Evolutionary conservation across 2,113 vertebrate species (phyloP).

Genomic region (Lampris incognitus): DNA sequence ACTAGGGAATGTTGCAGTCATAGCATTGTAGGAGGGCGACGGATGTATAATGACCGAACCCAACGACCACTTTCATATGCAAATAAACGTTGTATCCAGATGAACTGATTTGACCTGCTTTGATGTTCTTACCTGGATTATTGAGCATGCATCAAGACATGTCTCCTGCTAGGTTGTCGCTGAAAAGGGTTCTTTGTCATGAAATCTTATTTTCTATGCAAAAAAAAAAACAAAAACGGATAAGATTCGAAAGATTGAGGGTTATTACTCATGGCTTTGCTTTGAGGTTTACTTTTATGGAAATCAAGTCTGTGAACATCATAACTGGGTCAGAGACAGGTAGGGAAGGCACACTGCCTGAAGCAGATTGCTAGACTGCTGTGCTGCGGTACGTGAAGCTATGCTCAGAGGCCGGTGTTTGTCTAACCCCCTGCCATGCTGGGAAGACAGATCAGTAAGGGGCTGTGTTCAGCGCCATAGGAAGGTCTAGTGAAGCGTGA

Average conservation of each 20-base stretch:
- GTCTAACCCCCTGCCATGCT: constrained; percentile 46
- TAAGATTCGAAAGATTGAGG: background rate
- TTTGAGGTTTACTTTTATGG: background rate
- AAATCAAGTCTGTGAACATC: background rate
- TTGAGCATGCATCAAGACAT: background rate
- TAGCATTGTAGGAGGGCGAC: too few relatives aligned
- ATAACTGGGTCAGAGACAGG: background rate
- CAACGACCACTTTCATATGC: too few relatives aligned
- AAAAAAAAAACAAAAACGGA: too few relatives aligned
- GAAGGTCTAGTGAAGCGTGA: constrained; percentile 55
- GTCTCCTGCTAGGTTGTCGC: background rate
- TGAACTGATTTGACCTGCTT: too few relatives aligned
- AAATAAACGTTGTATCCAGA: too few relatives aligned
- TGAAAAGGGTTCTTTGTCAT: too few relatives aligned
- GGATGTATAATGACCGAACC: too few relatives aligned
- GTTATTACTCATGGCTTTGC: constrained; percentile 1
- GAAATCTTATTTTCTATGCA: too few relatives aligned
- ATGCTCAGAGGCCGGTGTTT: constrained; percentile 39
- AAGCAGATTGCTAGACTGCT: constrained; percentile 16
- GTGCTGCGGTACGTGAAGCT: constrained; percentile 16
- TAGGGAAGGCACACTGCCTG: background rate
- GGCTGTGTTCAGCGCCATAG: constrained; percentile 44
- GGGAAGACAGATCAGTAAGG: constrained; percentile 58
- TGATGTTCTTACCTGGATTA: too few relatives aligned
- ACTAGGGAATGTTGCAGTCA: too few relatives aligned